Base-by-base conservation (phyloP, 2,888 invertebrate species). In the Rapana venosa region DNA sequence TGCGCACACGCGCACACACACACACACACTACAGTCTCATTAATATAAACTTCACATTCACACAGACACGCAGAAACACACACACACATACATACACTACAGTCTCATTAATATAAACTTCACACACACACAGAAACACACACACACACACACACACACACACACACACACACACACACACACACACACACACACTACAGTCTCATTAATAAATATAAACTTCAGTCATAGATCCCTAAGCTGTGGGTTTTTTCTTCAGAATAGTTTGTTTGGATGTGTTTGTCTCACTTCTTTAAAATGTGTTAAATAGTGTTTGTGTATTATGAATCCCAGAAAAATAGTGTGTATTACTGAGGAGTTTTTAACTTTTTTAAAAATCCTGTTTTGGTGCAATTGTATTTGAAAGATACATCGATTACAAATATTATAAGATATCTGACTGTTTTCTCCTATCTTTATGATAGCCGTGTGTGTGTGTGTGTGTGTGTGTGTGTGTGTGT, bases 401-500 rank as follows among this genome's bases (percentile, higher is more conserved):
- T 36, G 32, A 36, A 35, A 83, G 20, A 30, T 20, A 36, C 83
- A 36, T 30, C 32, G n/a, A 30, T 26, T 30, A 5, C 22, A 83
- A 83, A 22, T 20, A 83, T 81, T 17, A 35, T 32, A 17, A 13
- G 11, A 30, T n/a, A 26, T 77, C 30, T 20, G 77, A 35, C 20
- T 30, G 11, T 47, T 0, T 61, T 84, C 0, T 56, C 58, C 83
- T 58, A 2, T 11, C 32, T 13, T 5, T 36, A 2, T 83, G 30
- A 15, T 87, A 20, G 17, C 56, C 32, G 35, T 81, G 81, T 81
- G 81, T 81, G 87, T 87, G 87, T 87, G 66, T 66, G 87, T 87
- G 87, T 87, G 87, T 87, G 87, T 87, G 87, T 87, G 87, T 87
- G 87, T 87, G 87, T 87, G 87, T 87, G 87, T 87, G 87, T 87